Evolutionary conservation across 2,888 invertebrate genomes (phyloP).

Genomic region (Hartigia nigra): DNA sequence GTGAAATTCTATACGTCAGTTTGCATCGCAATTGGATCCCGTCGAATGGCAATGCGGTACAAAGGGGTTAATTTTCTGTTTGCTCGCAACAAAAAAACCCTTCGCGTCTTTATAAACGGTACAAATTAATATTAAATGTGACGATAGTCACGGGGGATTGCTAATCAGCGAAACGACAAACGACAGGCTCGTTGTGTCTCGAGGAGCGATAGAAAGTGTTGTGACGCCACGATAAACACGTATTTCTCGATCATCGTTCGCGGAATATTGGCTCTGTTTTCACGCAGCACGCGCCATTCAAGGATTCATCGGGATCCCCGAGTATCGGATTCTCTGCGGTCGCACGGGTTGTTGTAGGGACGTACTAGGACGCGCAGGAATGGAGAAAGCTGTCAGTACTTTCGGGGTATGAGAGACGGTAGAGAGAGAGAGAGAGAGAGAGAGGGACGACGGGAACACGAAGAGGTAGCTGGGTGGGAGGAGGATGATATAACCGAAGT

Average conservation of each 20-base stretch:
- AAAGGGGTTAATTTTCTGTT: not conserved
- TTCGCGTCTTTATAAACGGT: not conserved
- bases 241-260: not conserved
- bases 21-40: not conserved
- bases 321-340: slow-evolving; percentile 43
- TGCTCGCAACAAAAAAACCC: not conserved
- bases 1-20: not conserved
- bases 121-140: not conserved
- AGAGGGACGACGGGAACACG: not conserved
- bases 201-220: not conserved
- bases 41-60: too few relatives aligned
- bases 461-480: not conserved
- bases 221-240: not conserved
- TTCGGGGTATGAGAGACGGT: not conserved
- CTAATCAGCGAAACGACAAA: slow-evolving; percentile 19
- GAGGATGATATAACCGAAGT: not conserved
- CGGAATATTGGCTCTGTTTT: slow-evolving; percentile 32
- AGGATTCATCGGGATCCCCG: slow-evolving; percentile 28
- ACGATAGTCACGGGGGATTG: slow-evolving; percentile 23
- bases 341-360: not conserved
- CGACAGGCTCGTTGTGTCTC: not conserved
- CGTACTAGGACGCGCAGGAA: not conserved
- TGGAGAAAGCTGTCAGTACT: not conserved
- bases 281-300: not conserved
- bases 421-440: not conserved